Conservation (phyloP, 92 coral and sea anemone genomes). For the Phenganax marumi region DNA sequence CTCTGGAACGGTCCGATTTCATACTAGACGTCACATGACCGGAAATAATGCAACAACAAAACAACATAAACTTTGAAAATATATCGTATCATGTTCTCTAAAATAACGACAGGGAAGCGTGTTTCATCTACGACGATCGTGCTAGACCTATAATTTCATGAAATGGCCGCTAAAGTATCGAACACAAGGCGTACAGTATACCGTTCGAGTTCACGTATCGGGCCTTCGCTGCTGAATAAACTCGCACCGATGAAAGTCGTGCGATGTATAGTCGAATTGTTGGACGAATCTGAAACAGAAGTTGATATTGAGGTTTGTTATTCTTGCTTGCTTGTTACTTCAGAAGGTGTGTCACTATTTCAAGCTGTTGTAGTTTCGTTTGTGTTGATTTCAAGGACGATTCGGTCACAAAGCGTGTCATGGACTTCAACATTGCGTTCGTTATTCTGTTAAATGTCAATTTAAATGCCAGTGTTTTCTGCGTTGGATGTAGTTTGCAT, state of each 20-base stretch:
- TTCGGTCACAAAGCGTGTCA: not conserved
- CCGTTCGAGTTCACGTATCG: constrained; percentile 19
- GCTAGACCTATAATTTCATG: not conserved
- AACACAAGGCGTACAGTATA: not conserved
- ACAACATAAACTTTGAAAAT: constrained; percentile 16
- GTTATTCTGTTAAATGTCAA: constrained; percentile 17
- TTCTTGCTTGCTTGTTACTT: not conserved
- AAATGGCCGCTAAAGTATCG: constrained; percentile 18
- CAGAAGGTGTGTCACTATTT: not conserved
- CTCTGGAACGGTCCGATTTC: constrained; percentile 17
- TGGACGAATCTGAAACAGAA: constrained; percentile 89
- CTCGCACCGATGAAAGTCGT: constrained; percentile 25
- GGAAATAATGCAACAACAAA: constrained; percentile 1
- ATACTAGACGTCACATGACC: constrained; percentile 30
- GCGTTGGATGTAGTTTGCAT: not conserved
- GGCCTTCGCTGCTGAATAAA: constrained; percentile 13
- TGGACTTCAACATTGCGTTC: not conserved
- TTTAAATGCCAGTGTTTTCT: not conserved
- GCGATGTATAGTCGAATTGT: constrained; percentile 93
- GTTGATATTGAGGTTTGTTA: constrained; percentile 89
- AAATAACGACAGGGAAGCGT: not conserved
- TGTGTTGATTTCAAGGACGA: not conserved
- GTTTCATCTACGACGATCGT: not conserved
- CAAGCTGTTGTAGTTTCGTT: not conserved
- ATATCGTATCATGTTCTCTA: not conserved